These are phyloP conservation scores for Athene cunicularia DNA, from an alignment of 2,113 vertebrate genomes.

Conservation along the genomic window DNA sequence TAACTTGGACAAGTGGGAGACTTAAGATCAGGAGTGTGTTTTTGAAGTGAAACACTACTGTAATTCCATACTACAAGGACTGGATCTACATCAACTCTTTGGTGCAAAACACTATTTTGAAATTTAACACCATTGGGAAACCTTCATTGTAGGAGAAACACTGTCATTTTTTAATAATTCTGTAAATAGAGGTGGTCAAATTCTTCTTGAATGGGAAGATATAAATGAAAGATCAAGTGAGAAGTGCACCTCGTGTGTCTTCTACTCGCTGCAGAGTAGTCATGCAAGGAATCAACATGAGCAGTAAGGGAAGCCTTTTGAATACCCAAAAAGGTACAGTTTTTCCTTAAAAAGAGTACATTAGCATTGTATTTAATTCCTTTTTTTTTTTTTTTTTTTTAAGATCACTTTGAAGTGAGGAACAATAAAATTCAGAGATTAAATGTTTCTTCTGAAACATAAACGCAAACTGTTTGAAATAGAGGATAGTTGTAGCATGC, in stretches of 20 bases:
- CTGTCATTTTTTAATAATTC: neutral
- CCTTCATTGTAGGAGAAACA: neutral
- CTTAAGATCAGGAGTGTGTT: neutral
- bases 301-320: neutral
- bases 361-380: neutral
- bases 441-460: neutral
- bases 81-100: neutral
- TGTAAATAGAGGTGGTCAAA: neutral
- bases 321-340: neutral
- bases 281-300: neutral
- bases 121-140: neutral
- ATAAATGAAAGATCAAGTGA: neutral
- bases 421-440: neutral
- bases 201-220: neutral
- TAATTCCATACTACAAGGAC: neutral
- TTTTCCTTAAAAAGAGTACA: neutral
- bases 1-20: neutral
- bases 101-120: neutral
- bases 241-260: neutral
- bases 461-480: neutral
- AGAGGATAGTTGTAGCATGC: neutral
- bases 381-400: neutral
- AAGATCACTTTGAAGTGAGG: neutral
- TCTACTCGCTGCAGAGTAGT: neutral
- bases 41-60: neutral